Evolutionary conservation across 2,888 invertebrate species (phyloP), one percentile per base, ranked within the genome.

Genomic region (Oscheius sp.): DNA sequence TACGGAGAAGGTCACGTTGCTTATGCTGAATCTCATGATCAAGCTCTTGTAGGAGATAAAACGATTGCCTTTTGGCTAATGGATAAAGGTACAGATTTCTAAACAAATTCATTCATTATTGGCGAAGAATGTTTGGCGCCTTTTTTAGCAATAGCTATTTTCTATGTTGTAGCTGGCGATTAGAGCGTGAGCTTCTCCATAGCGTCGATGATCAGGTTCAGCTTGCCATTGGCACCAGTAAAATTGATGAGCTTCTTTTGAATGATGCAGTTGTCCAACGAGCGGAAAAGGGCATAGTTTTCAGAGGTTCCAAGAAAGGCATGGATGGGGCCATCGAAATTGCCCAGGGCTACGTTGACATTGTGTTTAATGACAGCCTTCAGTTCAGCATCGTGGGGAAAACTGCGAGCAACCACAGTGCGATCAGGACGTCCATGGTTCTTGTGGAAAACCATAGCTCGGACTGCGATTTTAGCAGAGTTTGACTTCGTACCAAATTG

Each of bases 21-120:
- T 0, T 99, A 99, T 88, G 94, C 94, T 0, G 99, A 99, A 91
- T 96, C 96, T 41, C 99, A 99, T 87, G 98, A 99, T 89, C 98
- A 99, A 92, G 96, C 97, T 9, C 91, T 97, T 52, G 97, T 97
- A 0, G 97, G 99, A 0, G 99, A 99, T 90, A 99, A 99, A 90
- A 97, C 98, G 0, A 92, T 99, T 53, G 98, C 99, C 0, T 99
- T 99, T 91, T 99, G 99, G 99, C 77, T 89, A 55, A 89, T 89
- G 89, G 89, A 89, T 76, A 89, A 89, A 77, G 86, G 87, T 84
- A 41, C 2, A 13, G n/a, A n/a, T 46, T 63, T 21, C 45, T 58
- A 35, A 35, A 35, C 35, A 35, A 35, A 35, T 35, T 35, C 35
- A 35, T 35, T 35, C 35, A 35, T 35, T 35, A 35, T 35, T 9